Evolutionary conservation across 1,140 invertebrate genomes (phyloP).

Genomic region (Camponotus floridanus): DNA sequence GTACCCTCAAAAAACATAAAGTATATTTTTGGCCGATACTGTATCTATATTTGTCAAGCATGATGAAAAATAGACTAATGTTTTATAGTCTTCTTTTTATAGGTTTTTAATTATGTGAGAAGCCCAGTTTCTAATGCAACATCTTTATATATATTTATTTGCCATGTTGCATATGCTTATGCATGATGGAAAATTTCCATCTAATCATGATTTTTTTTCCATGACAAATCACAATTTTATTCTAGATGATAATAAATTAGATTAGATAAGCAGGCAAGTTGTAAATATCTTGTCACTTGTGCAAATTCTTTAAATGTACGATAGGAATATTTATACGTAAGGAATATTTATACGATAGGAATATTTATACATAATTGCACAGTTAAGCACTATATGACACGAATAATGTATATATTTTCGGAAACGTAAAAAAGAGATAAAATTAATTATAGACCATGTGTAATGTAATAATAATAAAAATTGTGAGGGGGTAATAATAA

Average conservation of each 20-base stretch:
- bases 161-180: not conserved
- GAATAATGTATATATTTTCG: not conserved
- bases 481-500: too few relatives aligned
- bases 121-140: too few relatives aligned
- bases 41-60: too few relatives aligned
- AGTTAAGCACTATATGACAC: too few relatives aligned
- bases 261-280: conserved; percentile 15
- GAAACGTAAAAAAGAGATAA: not conserved
- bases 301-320: not conserved
- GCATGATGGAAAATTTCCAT: not conserved
- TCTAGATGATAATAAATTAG: not conserved
- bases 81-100: too few relatives aligned
- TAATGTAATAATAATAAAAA: not conserved
- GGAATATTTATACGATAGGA: too few relatives aligned
- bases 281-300: conserved; percentile 17
- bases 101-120: too few relatives aligned
- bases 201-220: not conserved
- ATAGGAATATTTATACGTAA: too few relatives aligned
- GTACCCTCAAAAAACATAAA: too few relatives aligned
- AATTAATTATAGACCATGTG: not conserved
- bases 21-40: too few relatives aligned
- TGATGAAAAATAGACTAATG: too few relatives aligned
- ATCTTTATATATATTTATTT: not conserved
- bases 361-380: not conserved
- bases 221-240: not conserved